Base-by-base conservation (phyloP, 2,797 vertebrate species). In the Lithobates sylvaticus region DNA sequence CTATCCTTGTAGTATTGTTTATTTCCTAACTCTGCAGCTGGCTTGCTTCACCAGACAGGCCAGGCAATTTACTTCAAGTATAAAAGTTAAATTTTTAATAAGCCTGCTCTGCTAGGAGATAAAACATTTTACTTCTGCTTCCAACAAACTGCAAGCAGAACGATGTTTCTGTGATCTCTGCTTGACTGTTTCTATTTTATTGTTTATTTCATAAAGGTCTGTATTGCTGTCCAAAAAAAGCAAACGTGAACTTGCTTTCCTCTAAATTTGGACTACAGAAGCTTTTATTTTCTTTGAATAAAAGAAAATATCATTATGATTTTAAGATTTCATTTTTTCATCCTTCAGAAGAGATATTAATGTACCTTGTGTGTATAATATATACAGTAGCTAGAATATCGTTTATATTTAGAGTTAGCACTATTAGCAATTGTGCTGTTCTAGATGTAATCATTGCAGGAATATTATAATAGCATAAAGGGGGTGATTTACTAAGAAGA, bases 41-140 rank as follows among this genome's bases (percentile, higher is more conserved):
- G 29, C 10, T 71, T 71, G 6, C 16, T 54, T 18, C 18, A 42
- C 74, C 58, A 50, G 69, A 84, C 65, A 39, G 67, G 67, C 50
- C 44, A 70, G 23, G 61, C 65, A 71, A 70, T 69, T 84, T 84
- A 76, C 39, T 27, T 78, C 75, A 39, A 71, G 82, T 67, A 77
- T 70, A 32, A 58, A 50, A 29, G 44, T 54, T 78, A 36, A 69
- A 84, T 77, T 76, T 72, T 84, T 84, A 77, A 84, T 84, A 84
- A 77, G 64, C 18, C 47, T 61, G 64, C 47, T 8, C 74, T 69
- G 65, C 65, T 50, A 77, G 42, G 12, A 75, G 39, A 83, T 69
- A 77, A 78, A 78, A 78, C 67, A 78, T 42, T 78, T 78, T 70
- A 61, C 47, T 42, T 27, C 29, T 36, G 65, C 34, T 70, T 70